Percentiles rank a stretch among this genome's conserved stretches.
These are phyloP conservation scores for Cybosia mesomella DNA, from an alignment of 2,888 invertebrate species.

Conservation along the genomic window DNA sequence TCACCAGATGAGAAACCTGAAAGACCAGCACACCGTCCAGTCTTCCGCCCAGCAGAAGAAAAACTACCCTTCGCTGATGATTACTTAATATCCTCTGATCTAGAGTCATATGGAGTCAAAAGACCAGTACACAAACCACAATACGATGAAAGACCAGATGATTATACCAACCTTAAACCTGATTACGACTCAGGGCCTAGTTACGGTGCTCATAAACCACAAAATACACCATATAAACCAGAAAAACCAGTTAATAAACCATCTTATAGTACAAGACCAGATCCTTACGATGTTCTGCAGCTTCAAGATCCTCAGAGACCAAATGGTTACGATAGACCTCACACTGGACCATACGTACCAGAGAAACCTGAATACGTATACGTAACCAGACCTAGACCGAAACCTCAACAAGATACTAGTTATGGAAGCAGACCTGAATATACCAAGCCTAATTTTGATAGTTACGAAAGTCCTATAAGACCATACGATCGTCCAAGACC, in stretches of 20 bases:
- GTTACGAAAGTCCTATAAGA: constrained; percentile 56
- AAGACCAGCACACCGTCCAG: constrained; percentile 67
- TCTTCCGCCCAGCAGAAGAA: constrained; percentile 73
- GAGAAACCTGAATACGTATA: constrained; percentile 75
- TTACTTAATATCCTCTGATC: constrained; percentile 59
- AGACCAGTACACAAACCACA: constrained; percentile 57
- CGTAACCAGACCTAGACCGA: constrained; percentile 73
- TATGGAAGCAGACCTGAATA: constrained; percentile 23
- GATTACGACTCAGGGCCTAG: constrained; percentile 68
- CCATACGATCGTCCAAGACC: constrained; percentile 49
- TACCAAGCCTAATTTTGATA: constrained; percentile 43
- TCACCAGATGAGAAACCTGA: constrained; percentile 45
- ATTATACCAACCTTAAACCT: constrained; percentile 65
- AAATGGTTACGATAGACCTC: constrained; percentile 42
- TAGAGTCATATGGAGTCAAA: constrained; percentile 49
- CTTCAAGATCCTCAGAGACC: constrained; percentile 60
- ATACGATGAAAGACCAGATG: constrained; percentile 72
- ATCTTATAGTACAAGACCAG: constrained; percentile 53
- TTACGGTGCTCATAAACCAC: constrained; percentile 73
- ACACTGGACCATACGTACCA: constrained; percentile 56
- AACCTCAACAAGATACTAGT: constrained; percentile 43
- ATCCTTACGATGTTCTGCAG: constrained; percentile 66
- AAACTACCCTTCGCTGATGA: constrained; percentile 70
- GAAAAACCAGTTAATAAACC: constrained; percentile 44
- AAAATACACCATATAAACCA: constrained; percentile 68